Evolutionary conservation across 2,113 vertebrate species (phyloP), one percentile per base, ranked within the genome.

Genomic region (Alligator sinensis): DNA sequence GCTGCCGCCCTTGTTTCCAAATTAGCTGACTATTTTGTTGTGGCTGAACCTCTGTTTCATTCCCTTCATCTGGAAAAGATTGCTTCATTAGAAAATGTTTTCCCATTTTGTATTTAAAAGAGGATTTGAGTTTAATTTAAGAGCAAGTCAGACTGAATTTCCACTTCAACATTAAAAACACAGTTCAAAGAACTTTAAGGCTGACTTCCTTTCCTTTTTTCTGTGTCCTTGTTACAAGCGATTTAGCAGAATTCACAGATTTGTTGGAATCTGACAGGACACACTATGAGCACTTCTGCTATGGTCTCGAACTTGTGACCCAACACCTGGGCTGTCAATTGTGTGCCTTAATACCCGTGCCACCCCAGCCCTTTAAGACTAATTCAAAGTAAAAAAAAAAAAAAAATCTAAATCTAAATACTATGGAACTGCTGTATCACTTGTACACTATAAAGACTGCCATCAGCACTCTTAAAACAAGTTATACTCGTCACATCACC

Each of bases 1-100:
- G 98, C 90, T 99, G 99, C 6, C 99, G 98, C 77, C 99, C 99
- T 98, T 99, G 99, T 97, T 99, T 99, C 99, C 99, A 99, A 97
- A 99, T 99, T 98, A 99, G 98, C 97, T 99, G 99, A 98, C 99
- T 99, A 96, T 99, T 99, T 76, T 99, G 98, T 10, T 98, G 98
- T 92, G 98, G 99, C 80, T 99, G 99, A 58, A 98, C 96, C 95
- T 99, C 99, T 76, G 99, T 99, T 93, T 98, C 98, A 96, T 99
- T 99, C 94, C 99, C 98, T 96, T 99, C 99, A 98, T 99, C 99
- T 99, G 98, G 59, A 97, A 97, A 98, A 98, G 91, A 98, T 94
- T 96, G 95, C 92, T 82, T 96, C 22, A 92, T 93, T 91, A 90
- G n/a, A 38, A 95, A 7, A 55, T 58, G 61, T 93, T 76, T 80